Percentiles rank a stretch among this genome's conserved stretches.
Conservation (phyloP, 53 echinoderm and acorn worm genomes). For the Pentamera pediparva region DNA sequence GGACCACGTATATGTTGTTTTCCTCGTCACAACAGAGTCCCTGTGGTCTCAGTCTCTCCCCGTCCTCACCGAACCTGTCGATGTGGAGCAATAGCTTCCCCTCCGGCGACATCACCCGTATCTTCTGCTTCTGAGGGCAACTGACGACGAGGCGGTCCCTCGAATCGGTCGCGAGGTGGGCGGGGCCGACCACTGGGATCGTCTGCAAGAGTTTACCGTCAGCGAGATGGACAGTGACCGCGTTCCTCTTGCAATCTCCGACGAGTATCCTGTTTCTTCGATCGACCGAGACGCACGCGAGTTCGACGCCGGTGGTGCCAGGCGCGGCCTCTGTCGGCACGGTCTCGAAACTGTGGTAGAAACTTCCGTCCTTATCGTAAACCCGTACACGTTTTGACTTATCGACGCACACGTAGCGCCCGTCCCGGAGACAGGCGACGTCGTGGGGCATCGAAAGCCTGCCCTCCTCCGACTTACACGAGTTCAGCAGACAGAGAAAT, state of each 20-base stretch:
- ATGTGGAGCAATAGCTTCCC: slow-evolving; percentile 62
- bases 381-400: slow-evolving; percentile 70
- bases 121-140: slow-evolving; percentile 78
- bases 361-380: slow-evolving; percentile 59
- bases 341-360: slow-evolving; percentile 59
- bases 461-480: slow-evolving; percentile 46
- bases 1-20: slow-evolving; percentile 81
- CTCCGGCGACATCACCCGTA: slow-evolving; percentile 70
- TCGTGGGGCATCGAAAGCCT: slow-evolving; percentile 86
- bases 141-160: slow-evolving; percentile 68
- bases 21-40: slow-evolving; percentile 71
- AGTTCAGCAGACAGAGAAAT: slow-evolving; percentile 67
- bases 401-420: slow-evolving; percentile 70
- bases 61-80: slow-evolving; percentile 63
- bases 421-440: slow-evolving; percentile 75
- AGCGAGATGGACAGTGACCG: slow-evolving; percentile 53
- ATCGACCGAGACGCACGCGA: slow-evolving; percentile 75
- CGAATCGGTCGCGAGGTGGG: slow-evolving; percentile 64
- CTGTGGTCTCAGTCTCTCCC: slow-evolving; percentile 68
- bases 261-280: slow-evolving; percentile 70
- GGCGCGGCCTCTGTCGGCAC: slow-evolving; percentile 24
- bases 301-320: slow-evolving; percentile 54
- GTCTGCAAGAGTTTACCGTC: slow-evolving; percentile 62
- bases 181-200: slow-evolving; percentile 64
- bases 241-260: slow-evolving; percentile 67